Conservation (phyloP, 2,113 vertebrate genomes). For the Tor tambroides region DNA sequence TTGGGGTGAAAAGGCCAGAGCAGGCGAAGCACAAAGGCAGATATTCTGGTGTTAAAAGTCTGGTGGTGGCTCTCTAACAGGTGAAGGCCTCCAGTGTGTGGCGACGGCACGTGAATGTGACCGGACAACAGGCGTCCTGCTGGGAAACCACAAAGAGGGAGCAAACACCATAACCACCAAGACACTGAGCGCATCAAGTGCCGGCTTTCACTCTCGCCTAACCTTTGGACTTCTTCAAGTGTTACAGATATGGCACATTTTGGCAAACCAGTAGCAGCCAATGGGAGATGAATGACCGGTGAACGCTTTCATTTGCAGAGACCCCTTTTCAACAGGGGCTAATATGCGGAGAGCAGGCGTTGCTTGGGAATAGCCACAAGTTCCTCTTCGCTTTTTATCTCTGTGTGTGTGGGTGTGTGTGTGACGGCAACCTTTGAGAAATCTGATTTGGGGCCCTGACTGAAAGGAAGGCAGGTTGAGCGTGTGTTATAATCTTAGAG, state of each 20-base stretch:
- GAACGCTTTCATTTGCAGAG: constrained; percentile 56
- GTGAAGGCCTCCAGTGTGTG: constrained; percentile 75
- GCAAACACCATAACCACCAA: constrained; percentile 62
- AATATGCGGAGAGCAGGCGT: constrained; percentile 51
- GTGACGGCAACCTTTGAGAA: constrained; percentile 71
- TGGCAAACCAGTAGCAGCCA: constrained; percentile 49
- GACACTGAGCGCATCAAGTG: constrained; percentile 59
- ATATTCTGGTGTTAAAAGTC: constrained; percentile 71
- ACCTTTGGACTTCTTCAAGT: constrained; percentile 60
- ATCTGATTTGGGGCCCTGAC: constrained; percentile 69
- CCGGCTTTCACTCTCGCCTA: constrained; percentile 56
- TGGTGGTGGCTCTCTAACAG: constrained; percentile 81
- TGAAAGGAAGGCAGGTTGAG: constrained; percentile 70
- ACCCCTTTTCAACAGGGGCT: constrained; percentile 44
- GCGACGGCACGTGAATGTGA: constrained; percentile 72
- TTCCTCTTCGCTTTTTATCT: constrained; percentile 38
- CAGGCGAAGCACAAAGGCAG: constrained; percentile 72
- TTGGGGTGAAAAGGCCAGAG: constrained; percentile 75
- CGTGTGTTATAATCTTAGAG: constrained; percentile 61
- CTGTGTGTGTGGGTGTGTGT: constrained; percentile 50
- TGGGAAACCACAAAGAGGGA: constrained; percentile 73
- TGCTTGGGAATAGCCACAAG: constrained; percentile 46
- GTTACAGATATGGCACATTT: constrained; percentile 66
- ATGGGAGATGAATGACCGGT: constrained; percentile 53
- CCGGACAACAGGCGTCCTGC: constrained; percentile 73